A percentile compares a stretch with the other conserved stretches of the same genome.
phyloP scores from a whole-genome alignment of 2,888 invertebrate species.

The Epirrhoe alternata region DNA sequence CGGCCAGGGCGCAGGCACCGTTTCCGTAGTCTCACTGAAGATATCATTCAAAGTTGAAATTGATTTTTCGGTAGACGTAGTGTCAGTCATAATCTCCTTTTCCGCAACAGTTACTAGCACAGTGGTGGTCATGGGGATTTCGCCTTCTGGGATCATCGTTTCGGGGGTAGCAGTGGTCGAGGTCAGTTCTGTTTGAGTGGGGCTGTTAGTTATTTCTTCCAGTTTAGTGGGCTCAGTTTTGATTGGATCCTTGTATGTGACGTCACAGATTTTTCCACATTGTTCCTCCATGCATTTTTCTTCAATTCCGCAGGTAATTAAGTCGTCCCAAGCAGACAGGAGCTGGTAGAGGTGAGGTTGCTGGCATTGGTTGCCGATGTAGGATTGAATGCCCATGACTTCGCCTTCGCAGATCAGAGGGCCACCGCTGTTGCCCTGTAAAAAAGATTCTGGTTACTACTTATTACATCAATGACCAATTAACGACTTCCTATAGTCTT shows the following conservation, averaged over 20 bases:
- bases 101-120: not conserved
- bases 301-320: constrained; percentile 66
- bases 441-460: not conserved
- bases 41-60: constrained; percentile 2
- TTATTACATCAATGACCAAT: no score
- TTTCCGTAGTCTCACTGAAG: constrained; percentile 15
- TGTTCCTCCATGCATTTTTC: constrained; percentile 61
- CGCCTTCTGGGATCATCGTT: constrained; percentile 15
- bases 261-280: constrained; percentile 60
- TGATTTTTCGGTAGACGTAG: not conserved
- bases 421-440: constrained; percentile 74
- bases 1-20: constrained; percentile 46
- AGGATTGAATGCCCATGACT: constrained; percentile 71
- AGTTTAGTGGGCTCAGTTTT: constrained; percentile 4
- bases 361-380: constrained; percentile 67
- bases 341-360: constrained; percentile 72
- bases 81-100: constrained; percentile 1
- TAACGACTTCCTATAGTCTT: no score
- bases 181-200: not conserved
- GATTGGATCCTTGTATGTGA: constrained; percentile 61
- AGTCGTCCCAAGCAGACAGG: constrained; percentile 64
- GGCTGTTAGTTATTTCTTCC: not conserved
- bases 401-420: constrained; percentile 71
- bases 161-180: constrained; percentile 4
- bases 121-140: constrained; percentile 8